Evolutionary conservation across 2,797 vertebrate species (phyloP), one percentile per base, ranked within the genome.

Genomic region (Alfaro cultratus): DNA sequence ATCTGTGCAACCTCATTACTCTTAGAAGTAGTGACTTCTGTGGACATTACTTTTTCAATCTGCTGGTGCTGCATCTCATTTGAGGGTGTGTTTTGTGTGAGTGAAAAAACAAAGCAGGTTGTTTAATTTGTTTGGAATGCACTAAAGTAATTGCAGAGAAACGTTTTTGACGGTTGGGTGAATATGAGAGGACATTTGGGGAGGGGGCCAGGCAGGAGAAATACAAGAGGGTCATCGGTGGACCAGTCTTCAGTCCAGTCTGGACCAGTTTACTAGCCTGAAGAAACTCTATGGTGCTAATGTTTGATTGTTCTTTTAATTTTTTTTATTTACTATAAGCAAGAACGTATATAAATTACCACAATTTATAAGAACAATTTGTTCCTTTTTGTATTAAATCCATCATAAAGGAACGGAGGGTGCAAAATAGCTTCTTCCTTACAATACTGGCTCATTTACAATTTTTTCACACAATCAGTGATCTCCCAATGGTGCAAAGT

Each of bases 221-320:
- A 62, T 46, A 55, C 53, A 81, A 71, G 74, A 55, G 71, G 83
- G 72, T 51, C 78, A 41, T 26, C 46, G 72, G 53, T 55, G 75
- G 16, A 29, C 5, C 18, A 36, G 76, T 57, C 41, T 77, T 7
- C 72, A 57, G 86, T 85, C 93, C 92, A 91, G 93, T 93, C 92
- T 79, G 62, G 84, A 90, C 92, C 86, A 89, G 92, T 92, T 93
- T 88, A 62, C n/a, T 72, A 71, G 81, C 86, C 73, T 88, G 62
- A 80, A 87, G 64, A 83, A 83, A 71, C 46, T 49, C 34, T 80
- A 68, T 78, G 80, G 80, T 73, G 41, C 43, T 53, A 76, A 15
- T 16, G 0, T 5, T 43, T 23, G 78, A 85, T 76, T 68, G 53
- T 73, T 76, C 34, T 75, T 41, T 41, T 49, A 3, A 13, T 68